Base-by-base conservation (phyloP, 1,140 invertebrate genomes). In the Papilio glaucus region DNA sequence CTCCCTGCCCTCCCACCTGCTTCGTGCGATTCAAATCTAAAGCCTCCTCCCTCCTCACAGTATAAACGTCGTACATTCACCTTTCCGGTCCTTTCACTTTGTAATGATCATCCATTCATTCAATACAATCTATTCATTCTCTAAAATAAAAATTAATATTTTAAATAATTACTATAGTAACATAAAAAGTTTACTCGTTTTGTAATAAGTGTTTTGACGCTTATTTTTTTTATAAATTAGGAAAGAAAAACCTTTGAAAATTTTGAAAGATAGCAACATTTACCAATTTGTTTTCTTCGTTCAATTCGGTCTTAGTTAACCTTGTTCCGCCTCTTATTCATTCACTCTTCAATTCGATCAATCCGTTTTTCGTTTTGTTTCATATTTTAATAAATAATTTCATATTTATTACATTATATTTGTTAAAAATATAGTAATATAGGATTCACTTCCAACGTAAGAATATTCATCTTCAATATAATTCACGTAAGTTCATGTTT, bases 331-430 rank as follows among this genome's bases (percentile, higher is more conserved):
- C 67, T 82, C 82, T 81, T 84, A 78, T 78, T 76, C 80, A 71
- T 83, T 85, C 86, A 84, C 79, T 88, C 85, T 81, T 84, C 83
- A 87, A 86, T 86, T 83, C 79, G 82, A 87, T 88, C 84, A 84
- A 88, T 88, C 84, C 81, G 83, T 85, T 84, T 85, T 82, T 81
- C 72, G 78, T 85, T 82, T 81, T 82, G 75, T 77, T 60, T 76
- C 73, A 77, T 74, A 79, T 77, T 82, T 79, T 82, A 82, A 77
- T 75, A 49, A 69, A 69, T 69, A 69, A 69, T 53, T 69, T 24
- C 67, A 49, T 69, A 69, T 69, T 33, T 69, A 49, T 33, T 37
- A 49, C 67, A 37, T 42, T 69, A 49, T 69, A 69, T 69, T 69
- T 49, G 53, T 53, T 18, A 33, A 69, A 24, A 69, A 69, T 39